phyloP scores from a whole-genome alignment of 2,113 vertebrate genomes.

The Burhinus oedicnemus region DNA sequence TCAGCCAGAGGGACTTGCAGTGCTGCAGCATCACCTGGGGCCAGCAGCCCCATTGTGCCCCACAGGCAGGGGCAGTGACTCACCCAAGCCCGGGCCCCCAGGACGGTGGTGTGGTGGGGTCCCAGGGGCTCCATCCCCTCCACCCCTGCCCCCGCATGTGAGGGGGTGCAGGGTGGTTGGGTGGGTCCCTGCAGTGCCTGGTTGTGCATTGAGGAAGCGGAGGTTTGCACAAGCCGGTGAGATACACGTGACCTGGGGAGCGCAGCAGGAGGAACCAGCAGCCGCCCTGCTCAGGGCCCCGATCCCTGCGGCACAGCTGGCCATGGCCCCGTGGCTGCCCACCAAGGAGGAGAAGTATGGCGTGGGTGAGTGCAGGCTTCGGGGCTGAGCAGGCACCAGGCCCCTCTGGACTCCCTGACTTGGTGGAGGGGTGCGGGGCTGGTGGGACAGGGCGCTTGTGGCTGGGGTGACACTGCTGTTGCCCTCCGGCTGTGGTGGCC shows the following conservation, averaged over 20 bases:
- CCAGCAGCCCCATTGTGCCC: fast-evolving
- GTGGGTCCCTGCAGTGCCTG: not conserved
- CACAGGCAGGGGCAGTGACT: fast-evolving
- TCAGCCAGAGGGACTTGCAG: fast-evolving
- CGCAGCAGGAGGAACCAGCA: not conserved
- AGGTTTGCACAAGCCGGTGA: conserved; percentile 14
- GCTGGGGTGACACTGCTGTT: not conserved
- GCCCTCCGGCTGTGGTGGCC: fast-evolving
- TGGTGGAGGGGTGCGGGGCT: fast-evolving
- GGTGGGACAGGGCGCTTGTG: fast-evolving
- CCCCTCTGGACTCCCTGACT: fast-evolving
- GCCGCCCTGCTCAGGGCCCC: not conserved
- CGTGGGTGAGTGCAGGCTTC: conserved; percentile 20
- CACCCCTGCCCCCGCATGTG: fast-evolving
- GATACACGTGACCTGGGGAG: not conserved
- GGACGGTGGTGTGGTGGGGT: fast-evolving
- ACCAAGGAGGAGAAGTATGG: conserved; percentile 56
- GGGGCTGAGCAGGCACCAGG: fast-evolving
- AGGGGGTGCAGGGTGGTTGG: fast-evolving
- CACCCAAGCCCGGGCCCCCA: fast-evolving
- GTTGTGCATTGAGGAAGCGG: not conserved
- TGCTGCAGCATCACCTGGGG: fast-evolving
- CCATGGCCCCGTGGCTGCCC: conserved; percentile 58
- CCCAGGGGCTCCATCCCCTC: fast-evolving
- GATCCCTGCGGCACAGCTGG: not conserved